Base-by-base conservation (phyloP, 2,113 vertebrate genomes). In the Poeciliopsis turrubarensis region DNA sequence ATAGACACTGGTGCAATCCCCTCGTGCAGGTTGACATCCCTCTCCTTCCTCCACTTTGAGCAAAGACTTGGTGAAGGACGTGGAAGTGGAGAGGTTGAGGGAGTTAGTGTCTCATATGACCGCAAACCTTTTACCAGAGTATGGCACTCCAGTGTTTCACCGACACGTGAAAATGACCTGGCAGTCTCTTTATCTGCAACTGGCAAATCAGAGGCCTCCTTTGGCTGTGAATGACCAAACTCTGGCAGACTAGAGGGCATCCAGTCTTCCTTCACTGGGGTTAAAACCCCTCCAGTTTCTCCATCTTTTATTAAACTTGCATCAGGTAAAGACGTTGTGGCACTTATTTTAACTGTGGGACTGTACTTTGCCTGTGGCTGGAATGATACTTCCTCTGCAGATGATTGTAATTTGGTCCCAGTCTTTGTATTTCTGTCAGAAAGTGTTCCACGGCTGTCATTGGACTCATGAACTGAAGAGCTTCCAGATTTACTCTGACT, bases 21-120 rank as follows among this genome's bases (percentile, higher is more conserved):
- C 19, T 90, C 90, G 66, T 39, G 74, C 31, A 77, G 73, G 71
- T 91, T 92, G 2, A 80, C 88, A 64, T 92, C 91, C 32, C 88
- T 91, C 78, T 94, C 94, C 80, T 94, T 94, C 73, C 85, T 93
- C 95, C 95, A 95, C 79, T 95, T 95, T 60, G 94, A 94, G 79
- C 95, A 95, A 64, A 92, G 95, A 81, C 88, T 94, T 0, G 93
- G 90, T 0, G 86, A n/a, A 1, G 93, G 85, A 63, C 93, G 89
- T 10, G 89, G 92, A 65, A 89, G 83, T 0, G 90, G 89, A 0
- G 91, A 89, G 6, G 91, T 79, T 9, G 89, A 83, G 6, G 91
- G 79, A 30, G 93, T 91, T 66, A 94, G 65, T 65, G 83, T 62
- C 1, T 95, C 94, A 19, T 95, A 95, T 32, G 91, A 95, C 65